Conservation (phyloP, 2,113 vertebrate species). For the Numida meleagris region DNA sequence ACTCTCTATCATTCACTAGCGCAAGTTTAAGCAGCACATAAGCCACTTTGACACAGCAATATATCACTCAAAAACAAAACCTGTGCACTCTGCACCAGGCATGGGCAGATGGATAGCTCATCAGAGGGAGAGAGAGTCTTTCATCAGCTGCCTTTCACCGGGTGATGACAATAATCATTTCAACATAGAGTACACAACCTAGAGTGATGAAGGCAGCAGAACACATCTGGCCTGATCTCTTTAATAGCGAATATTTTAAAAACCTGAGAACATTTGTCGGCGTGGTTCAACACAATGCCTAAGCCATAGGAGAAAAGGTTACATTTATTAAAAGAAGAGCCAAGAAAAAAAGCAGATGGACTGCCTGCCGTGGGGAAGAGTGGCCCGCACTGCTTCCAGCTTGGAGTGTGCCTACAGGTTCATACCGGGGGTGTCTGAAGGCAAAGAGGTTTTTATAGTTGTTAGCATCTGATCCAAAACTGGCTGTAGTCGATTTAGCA, state of each 20-base stretch:
- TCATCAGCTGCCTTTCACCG: constrained; percentile 39
- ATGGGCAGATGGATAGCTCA: constrained; percentile 45
- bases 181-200: constrained; percentile 56
- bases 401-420: neutral
- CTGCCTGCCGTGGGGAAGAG: neutral
- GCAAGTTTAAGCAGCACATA: constrained; percentile 58
- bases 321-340: constrained; percentile 42
- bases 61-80: constrained; percentile 67
- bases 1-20: constrained; percentile 49
- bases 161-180: constrained; percentile 53
- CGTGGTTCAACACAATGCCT: neutral
- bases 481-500: neutral
- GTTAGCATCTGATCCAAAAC: neutral
- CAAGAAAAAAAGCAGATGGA: constrained; percentile 17
- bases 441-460: neutral
- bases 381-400: neutral
- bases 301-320: constrained; percentile 14
- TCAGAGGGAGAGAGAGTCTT: constrained; percentile 31
- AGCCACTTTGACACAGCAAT: constrained; percentile 58
- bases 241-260: constrained; percentile 65
- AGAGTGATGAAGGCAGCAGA: constrained; percentile 58
- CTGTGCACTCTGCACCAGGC: constrained; percentile 26
- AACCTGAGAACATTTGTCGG: constrained; percentile 44
- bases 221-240: constrained; percentile 58
- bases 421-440: neutral